Conservation (phyloP, 2,797 vertebrate genomes). For the Danio tinwini region DNA sequence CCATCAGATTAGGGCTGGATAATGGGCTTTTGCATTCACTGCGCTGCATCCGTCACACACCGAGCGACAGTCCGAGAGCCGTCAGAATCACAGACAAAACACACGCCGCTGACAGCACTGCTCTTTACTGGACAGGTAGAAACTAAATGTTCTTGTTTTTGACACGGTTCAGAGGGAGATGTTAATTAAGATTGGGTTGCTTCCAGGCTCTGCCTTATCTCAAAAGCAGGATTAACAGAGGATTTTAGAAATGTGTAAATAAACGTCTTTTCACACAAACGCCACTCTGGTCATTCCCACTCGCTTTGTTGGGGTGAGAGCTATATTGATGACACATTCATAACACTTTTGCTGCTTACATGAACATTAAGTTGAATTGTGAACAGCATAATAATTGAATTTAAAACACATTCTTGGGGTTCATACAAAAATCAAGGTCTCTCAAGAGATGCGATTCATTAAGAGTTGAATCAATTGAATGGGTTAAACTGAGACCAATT, state of each 20-base stretch:
- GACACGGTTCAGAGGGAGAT: slow-evolving; percentile 61
- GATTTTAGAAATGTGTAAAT: slow-evolving; percentile 64
- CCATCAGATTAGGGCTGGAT: slow-evolving; percentile 37
- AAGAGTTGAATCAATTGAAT: background rate
- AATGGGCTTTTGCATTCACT: slow-evolving; percentile 36
- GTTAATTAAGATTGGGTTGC: slow-evolving; percentile 66
- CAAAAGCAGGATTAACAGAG: slow-evolving; percentile 58
- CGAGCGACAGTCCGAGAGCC: slow-evolving; percentile 35
- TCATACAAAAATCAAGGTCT: no score
- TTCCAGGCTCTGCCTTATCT: slow-evolving; percentile 57
- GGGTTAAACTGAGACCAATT: no score
- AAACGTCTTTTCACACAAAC: slow-evolving; percentile 45
- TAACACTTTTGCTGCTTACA: background rate
- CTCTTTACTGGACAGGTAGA: slow-evolving; percentile 55
- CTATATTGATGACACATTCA: slow-evolving; percentile 1
- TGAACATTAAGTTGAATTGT: background rate
- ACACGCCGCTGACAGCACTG: slow-evolving; percentile 38
- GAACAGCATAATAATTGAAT: background rate
- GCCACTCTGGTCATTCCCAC: slow-evolving; percentile 7
- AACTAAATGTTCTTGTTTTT: slow-evolving; percentile 60
- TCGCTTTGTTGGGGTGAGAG: slow-evolving; percentile 1
- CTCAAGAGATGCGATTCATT: background rate
- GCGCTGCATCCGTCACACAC: slow-evolving; percentile 43
- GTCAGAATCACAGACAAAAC: slow-evolving; percentile 35
- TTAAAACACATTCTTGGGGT: no score